Evolutionary conservation across 2,888 invertebrate genomes (phyloP).

Genomic region (Megamerina dolium): DNA sequence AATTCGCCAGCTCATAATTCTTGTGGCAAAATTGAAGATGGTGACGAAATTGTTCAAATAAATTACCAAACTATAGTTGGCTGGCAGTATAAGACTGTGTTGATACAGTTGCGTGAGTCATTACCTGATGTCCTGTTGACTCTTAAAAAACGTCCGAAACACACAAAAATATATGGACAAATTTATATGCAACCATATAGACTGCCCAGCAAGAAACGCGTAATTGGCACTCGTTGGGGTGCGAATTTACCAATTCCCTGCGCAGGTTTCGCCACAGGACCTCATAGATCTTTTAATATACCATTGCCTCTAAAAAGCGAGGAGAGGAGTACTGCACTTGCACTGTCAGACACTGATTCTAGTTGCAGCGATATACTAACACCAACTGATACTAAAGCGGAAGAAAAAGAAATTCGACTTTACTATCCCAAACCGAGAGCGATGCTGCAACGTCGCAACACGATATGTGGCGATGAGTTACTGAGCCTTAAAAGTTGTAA

Average conservation of each 20-base stretch:
- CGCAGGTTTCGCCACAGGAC: conserved; percentile 54
- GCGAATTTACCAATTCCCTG: conserved; percentile 64
- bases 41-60: conserved; percentile 93
- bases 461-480: conserved; percentile 79
- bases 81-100: conserved; percentile 74
- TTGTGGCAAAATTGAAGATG: conserved; percentile 87
- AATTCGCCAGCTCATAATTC: conserved; percentile 89
- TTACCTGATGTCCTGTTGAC: conserved; percentile 76
- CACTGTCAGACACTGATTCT: conserved; percentile 49
- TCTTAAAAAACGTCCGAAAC: conserved; percentile 75
- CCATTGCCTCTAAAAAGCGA: conserved; percentile 48
- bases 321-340: conserved; percentile 27
- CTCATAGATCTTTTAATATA: conserved; percentile 45
- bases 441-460: conserved; percentile 74
- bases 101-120: conserved; percentile 67
- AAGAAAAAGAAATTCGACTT: conserved; percentile 52
- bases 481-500: conserved; percentile 38
- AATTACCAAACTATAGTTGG: conserved; percentile 71
- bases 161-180: conserved; percentile 70
- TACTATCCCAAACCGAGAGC: conserved; percentile 72
- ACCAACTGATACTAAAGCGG: conserved; percentile 47
- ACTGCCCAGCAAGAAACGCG: conserved; percentile 65
- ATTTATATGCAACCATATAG: conserved; percentile 64
- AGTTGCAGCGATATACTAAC: conserved; percentile 56
- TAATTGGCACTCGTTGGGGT: conserved; percentile 61